Percentiles rank a stretch among this genome's conserved stretches.
phyloP scores from a whole-genome alignment of 92 coral and sea anemone genomes.

The Porites rus region DNA sequence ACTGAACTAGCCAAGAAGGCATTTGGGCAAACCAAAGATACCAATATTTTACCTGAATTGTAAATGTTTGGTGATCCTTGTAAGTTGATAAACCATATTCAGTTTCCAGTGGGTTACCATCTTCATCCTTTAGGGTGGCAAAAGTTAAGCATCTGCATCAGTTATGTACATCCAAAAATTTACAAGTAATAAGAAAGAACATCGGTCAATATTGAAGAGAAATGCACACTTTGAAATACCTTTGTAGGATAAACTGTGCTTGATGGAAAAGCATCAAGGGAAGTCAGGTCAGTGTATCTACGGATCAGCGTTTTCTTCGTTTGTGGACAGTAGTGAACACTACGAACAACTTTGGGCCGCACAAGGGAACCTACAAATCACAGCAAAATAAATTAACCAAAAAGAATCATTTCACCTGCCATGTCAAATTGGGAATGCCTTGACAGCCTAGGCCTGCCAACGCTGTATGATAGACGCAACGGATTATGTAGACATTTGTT shows the following conservation, averaged over 20 bases:
- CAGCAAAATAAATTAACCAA: background rate
- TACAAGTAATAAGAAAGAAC: no score
- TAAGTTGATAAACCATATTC: conserved; percentile 95
- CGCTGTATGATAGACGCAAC: no score
- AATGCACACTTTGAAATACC: conserved; percentile 48
- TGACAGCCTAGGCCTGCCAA: no score
- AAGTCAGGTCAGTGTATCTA: conserved; percentile 93
- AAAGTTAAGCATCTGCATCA: background rate
- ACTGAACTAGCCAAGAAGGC: background rate
- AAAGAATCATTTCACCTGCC: no score
- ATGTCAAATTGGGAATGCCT: no score
- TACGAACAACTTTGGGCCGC: conserved; percentile 96
- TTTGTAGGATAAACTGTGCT: conserved; percentile 97
- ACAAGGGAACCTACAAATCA: conserved; percentile 83
- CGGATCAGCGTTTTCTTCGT: conserved; percentile 94
- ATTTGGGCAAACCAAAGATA: background rate
- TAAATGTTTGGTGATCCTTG: conserved; percentile 96
- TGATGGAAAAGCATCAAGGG: conserved; percentile 93
- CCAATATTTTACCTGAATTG: conserved; percentile 81
- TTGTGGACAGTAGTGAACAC: conserved; percentile 98
- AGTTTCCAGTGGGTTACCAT: conserved; percentile 96
- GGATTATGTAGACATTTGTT: no score
- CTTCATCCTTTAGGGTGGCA: conserved; percentile 83
- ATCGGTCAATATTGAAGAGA: no score
- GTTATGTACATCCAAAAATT: no score